Evolutionary conservation across 2,888 invertebrate genomes (phyloP).

Genomic region (Drosophila melanosoma): DNA sequence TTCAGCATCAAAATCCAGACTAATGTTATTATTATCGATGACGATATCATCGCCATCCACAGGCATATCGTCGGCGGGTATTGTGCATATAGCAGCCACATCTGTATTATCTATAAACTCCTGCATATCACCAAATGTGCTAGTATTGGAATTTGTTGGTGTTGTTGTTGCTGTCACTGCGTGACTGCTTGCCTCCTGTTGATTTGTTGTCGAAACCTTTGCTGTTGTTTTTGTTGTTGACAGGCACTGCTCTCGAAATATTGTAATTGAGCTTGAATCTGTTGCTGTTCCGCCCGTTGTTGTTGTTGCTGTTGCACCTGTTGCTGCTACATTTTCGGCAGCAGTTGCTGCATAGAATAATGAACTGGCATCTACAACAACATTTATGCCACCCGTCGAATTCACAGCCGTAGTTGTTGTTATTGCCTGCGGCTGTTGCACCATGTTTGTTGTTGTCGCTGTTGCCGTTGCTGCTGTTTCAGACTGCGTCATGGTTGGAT

Average conservation of each 20-base stretch:
- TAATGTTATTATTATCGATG: slow-evolving; percentile 82
- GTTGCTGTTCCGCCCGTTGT: slow-evolving; percentile 6
- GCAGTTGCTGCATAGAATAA: slow-evolving; percentile 53
- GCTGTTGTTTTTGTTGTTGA: slow-evolving; percentile 10
- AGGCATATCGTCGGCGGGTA: slow-evolving; percentile 82
- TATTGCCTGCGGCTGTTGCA: slow-evolving; percentile 22
- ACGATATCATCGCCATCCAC: slow-evolving; percentile 81
- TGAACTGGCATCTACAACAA: slow-evolving; percentile 65
- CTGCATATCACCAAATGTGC: slow-evolving; percentile 69
- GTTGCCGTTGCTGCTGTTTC: background rate
- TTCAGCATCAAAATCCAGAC: slow-evolving; percentile 81
- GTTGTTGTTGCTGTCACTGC: slow-evolving; percentile 5
- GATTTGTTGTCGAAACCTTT: background rate
- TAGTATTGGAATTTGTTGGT: slow-evolving; percentile 26
- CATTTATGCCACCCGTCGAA: slow-evolving; percentile 45
- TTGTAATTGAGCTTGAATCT: slow-evolving; percentile 30
- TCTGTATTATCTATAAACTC: slow-evolving; percentile 68
- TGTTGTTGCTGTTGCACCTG: background rate
- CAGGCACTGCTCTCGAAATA: slow-evolving; percentile 40
- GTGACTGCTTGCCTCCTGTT: slow-evolving; percentile 3
- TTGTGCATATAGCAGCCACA: slow-evolving; percentile 72
- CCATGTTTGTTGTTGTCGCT: background rate
- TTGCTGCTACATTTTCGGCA: background rate
- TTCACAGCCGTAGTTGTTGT: slow-evolving; percentile 46
- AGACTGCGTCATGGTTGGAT: slow-evolving; percentile 34